Evolutionary conservation across 1,140 invertebrate genomes (phyloP), one percentile per base, ranked within the genome.

Genomic region (Panagrolaimus sp.): DNA sequence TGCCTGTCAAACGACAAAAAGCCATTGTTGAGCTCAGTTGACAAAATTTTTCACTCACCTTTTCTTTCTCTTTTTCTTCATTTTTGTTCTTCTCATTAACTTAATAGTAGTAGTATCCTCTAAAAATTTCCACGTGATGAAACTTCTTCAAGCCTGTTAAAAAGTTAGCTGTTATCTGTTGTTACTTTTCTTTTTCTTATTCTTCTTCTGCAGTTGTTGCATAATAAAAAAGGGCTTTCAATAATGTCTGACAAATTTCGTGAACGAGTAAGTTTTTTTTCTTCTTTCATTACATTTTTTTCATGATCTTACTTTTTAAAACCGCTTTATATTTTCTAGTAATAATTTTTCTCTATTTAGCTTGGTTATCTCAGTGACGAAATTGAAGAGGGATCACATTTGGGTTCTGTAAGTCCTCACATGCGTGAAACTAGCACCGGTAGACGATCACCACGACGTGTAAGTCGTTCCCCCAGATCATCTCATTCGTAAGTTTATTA

Each of bases 301-400:
- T 23, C 69, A 44, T 42, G 1, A 27, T 43, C 9, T 14, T 42
- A 27, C 11, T 9, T 63, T 73, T 48, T 63, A n/a, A 5, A 51
- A 16, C 31, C 7, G 7, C 2, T 38, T 38, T 38, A 2, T 2
- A 7, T 2, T 38, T 38, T 38, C 31, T 38, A 38, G 7, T 7
- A 7, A 2, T 38, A 4, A 7, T 38, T 20, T 25, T n/a, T 5
- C 11, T n/a, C n/a, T n/a, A 31, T 75, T 73, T 45, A 75, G 74
- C 66, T 75, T 38, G 67, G 73, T 61, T 71, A 73, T 57, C 64
- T 75, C 42, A 72, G 68, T 44, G 73, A 75, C 38, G 74, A 75
- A 42, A 65, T 75, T 38, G 69, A 75, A 53, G 74, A 70, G 46
- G 53, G 51, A 38, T 38, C 31, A 38, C 31, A 38, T n/a, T 25